Percentiles rank a stretch among this genome's conserved stretches.
These are phyloP conservation scores for Xestia sexstrigata DNA, from an alignment of 2,888 invertebrate species.

Conservation along the genomic window DNA sequence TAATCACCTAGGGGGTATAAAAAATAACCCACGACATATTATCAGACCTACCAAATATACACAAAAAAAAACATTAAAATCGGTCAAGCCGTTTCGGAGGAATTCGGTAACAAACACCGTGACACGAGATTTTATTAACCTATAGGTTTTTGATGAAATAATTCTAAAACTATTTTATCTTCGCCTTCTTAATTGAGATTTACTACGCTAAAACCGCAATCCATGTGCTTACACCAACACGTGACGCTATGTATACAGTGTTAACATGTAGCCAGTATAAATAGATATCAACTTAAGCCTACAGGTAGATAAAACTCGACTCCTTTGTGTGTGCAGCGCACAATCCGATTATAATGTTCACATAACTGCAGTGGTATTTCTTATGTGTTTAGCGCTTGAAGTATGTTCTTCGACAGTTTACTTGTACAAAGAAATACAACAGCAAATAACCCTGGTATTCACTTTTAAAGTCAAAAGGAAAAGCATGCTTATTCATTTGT, in stretches of 20 bases:
- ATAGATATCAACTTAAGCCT: constrained; percentile 28
- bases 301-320: constrained; percentile 46
- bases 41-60: too few species aligned
- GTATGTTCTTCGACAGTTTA: background rate
- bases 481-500: background rate
- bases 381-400: background rate
- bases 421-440: background rate
- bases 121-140: too few species aligned
- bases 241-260: background rate
- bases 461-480: background rate
- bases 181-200: background rate
- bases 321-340: constrained; percentile 24
- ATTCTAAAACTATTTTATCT: background rate
- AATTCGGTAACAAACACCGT: too few species aligned
- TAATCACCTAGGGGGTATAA: too few species aligned
- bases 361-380: constrained; percentile 30
- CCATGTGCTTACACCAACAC: background rate
- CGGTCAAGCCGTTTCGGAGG: too few species aligned
- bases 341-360: constrained; percentile 59
- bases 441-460: background rate
- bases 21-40: too few species aligned
- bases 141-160: background rate
- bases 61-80: too few species aligned
- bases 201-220: background rate
- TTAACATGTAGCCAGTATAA: background rate